Evolutionary conservation across 2,113 vertebrate species (phyloP), one percentile per base, ranked within the genome.

Genomic region (Lagopus muta): DNA sequence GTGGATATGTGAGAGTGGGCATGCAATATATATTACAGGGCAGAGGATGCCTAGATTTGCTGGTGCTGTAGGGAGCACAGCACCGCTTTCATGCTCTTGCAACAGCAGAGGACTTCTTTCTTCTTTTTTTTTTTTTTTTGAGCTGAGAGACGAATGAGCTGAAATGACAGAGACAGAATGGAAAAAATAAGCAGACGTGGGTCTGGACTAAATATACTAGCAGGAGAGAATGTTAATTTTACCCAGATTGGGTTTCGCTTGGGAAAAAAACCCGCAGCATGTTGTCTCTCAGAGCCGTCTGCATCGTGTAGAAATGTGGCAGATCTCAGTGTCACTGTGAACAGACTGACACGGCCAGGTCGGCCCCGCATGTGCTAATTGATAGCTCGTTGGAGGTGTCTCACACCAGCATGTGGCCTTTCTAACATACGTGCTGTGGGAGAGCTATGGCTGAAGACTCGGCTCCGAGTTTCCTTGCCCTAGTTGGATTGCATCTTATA

Each of bases 141-240:
- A 50, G 17, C 77, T 60, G 57, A 70, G 84, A 81, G 64, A 67
- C 0, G 0, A 89, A 81, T 28, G 32, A 91, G 69, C 52, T 91
- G n/a, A 91, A 95, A 91, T 45, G 82, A 78, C 69, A 88, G 94
- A 91, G 69, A 9, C 19, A 85, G 89, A 90, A 90, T 47, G 91
- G 94, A 95, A 96, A 93, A 94, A 91, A 71, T n/a, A 78, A 86
- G 79, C 89, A 69, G 69, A 9, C 86, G 93, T 95, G 89, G 86
- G 82, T 91, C 89, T 95, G 95, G 88, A 82, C 88, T 94, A 75
- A 94, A 92, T 83, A 93, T 60, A 86, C 52, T 40, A 43, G 1
- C 43, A 75, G 60, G 75, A 69, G 2, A 94, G 88, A 94, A 92
- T 69, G 76, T 86, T 95, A 92, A 95, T 95, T 94, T 92, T 74